Conservation (phyloP, 2,888 invertebrate genomes). For the Chrysolina haemoptera region DNA sequence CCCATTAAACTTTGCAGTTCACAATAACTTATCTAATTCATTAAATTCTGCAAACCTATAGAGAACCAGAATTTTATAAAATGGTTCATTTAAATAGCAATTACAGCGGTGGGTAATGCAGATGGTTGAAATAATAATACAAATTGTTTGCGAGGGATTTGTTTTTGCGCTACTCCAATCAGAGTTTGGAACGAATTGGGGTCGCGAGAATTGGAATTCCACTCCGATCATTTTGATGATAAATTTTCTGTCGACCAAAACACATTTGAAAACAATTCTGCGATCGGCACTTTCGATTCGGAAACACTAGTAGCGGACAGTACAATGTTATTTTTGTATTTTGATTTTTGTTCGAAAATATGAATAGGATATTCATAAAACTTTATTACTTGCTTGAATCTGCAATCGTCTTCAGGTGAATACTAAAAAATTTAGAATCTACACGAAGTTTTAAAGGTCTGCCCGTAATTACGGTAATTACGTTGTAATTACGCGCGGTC, state of each 20-base stretch:
- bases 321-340: too few species aligned
- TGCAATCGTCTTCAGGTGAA: too few species aligned
- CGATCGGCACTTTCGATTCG: not conserved
- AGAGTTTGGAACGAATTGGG: not conserved
- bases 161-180: slow-evolving; percentile 8
- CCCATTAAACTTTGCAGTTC: too few species aligned
- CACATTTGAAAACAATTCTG: not conserved
- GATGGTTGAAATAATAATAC: slow-evolving; percentile 14
- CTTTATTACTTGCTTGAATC: too few species aligned
- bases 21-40: not conserved
- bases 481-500: too few species aligned
- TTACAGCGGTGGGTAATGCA: slow-evolving; percentile 14
- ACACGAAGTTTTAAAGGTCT: too few species aligned
- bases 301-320: not conserved
- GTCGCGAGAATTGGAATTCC: slow-evolving; percentile 7
- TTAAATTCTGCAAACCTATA: not conserved
- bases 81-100: slow-evolving; percentile 16
- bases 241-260: not conserved
- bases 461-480: too few species aligned
- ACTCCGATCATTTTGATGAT: not conserved
- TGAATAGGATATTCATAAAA: too few species aligned
- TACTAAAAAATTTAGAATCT: too few species aligned
- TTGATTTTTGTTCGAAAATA: too few species aligned
- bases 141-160: slow-evolving; percentile 15
- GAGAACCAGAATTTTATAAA: not conserved